Evolutionary conservation across 2,113 vertebrate species (phyloP).

Genomic region (Danionella cerebrum): DNA sequence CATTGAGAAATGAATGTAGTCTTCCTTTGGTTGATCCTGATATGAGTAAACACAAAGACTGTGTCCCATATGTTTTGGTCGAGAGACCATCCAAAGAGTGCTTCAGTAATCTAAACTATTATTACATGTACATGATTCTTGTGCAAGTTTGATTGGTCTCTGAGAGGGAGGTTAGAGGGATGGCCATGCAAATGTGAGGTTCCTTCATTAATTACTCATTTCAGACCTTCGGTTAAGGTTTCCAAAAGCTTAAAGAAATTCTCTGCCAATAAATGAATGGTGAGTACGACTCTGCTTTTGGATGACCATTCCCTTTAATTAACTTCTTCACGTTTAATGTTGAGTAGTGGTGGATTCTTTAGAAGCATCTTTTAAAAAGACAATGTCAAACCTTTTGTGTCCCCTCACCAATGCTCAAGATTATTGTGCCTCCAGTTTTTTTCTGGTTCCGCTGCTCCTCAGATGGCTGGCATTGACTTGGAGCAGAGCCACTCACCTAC

Average conservation of each 20-base stretch:
- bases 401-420: slow-evolving; percentile 30
- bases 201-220: no score
- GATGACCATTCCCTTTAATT: no score
- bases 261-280: no score
- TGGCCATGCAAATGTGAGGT: no score
- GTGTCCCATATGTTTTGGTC: slow-evolving; percentile 30
- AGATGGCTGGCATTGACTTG: slow-evolving; percentile 16
- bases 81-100: slow-evolving; percentile 46
- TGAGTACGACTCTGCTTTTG: no score
- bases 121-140: slow-evolving; percentile 48
- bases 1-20: slow-evolving; percentile 64
- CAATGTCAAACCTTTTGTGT: slow-evolving; percentile 38
- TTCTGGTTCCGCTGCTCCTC: slow-evolving; percentile 35
- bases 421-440: slow-evolving; percentile 45
- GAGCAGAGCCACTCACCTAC: slow-evolving; percentile 32
- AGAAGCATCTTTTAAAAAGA: slow-evolving; percentile 26
- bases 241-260: no score
- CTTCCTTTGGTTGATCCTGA: slow-evolving; percentile 57
- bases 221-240: no score
- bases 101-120: slow-evolving; percentile 36
- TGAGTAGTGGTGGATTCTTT: slow-evolving; percentile 4
- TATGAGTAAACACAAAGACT: slow-evolving; percentile 32
- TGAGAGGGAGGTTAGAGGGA: slow-evolving; percentile 25
- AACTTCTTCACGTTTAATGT: slow-evolving; percentile 15
- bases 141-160: slow-evolving; percentile 39